Evolutionary conservation across 2,797 vertebrate species (phyloP).

Genomic region (Rallus crepitans): DNA sequence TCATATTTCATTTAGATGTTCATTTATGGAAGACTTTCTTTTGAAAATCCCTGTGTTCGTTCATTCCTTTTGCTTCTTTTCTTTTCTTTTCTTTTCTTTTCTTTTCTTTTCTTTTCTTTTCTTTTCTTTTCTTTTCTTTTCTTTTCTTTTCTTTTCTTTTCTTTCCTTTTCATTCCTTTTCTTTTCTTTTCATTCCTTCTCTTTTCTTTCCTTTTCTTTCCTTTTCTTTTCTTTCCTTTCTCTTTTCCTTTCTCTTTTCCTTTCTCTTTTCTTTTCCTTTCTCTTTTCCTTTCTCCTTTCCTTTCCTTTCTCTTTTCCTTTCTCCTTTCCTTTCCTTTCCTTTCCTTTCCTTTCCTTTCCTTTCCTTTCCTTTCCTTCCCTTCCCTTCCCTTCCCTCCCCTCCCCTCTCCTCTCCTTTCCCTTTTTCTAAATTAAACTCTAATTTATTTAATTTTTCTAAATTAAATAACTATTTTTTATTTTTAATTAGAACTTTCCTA

Average conservation of each 20-base stretch:
- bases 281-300: no score
- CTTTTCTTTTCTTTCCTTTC: no score
- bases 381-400: no score
- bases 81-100: no score
- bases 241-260: no score
- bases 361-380: no score
- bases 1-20: neutral
- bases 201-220: neutral
- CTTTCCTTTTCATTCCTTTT: neutral
- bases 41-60: neutral
- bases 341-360: no score
- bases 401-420: neutral
- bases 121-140: no score
- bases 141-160: no score
- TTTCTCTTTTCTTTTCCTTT: neutral
- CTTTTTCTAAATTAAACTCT: neutral
- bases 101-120: no score
- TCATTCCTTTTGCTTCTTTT: neutral
- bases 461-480: neutral
- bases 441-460: neutral
- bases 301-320: no score
- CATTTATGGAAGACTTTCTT: neutral
- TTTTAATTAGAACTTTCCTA: neutral
- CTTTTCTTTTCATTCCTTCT: neutral
- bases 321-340: no score